Conservation (phyloP, 2,888 invertebrate genomes). For the Apoderus coryli region DNA sequence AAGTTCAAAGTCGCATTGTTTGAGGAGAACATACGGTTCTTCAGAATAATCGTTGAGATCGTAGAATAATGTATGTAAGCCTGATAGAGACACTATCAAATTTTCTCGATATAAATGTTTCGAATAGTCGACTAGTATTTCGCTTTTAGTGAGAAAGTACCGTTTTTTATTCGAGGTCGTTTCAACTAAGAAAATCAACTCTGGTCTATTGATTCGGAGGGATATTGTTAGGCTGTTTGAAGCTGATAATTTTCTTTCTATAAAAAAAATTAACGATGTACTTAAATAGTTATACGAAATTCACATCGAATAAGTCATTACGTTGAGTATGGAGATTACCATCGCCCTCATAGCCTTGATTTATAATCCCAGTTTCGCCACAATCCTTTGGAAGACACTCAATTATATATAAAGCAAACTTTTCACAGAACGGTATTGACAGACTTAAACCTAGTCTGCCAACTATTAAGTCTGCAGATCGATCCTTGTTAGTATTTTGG, state of each 20-base stretch:
- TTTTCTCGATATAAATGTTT: constrained; percentile 48
- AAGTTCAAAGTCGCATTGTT: constrained; percentile 57
- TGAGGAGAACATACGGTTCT: constrained; percentile 37
- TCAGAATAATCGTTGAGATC: constrained; percentile 26
- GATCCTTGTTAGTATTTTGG: constrained; percentile 44
- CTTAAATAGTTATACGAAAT: too few relatives aligned
- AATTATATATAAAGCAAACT: constrained; percentile 30
- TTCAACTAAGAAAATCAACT: constrained; percentile 59
- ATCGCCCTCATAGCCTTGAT: constrained; percentile 59
- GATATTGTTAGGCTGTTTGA: constrained; percentile 47
- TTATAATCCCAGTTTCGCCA: constrained; percentile 51
- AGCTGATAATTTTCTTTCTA: too few relatives aligned
- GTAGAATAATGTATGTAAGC: constrained; percentile 38
- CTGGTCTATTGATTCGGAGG: constrained; percentile 60
- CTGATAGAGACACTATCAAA: constrained; percentile 45
- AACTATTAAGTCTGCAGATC: constrained; percentile 51
- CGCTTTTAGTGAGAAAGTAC: constrained; percentile 46
- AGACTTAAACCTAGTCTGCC: constrained; percentile 59
- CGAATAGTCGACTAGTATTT: constrained; percentile 56
- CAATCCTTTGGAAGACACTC: constrained; percentile 39
- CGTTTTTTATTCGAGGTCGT: constrained; percentile 39
- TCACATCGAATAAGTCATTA: too few relatives aligned
- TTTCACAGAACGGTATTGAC: constrained; percentile 53
- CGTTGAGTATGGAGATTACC: too few relatives aligned
- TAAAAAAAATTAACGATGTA: too few relatives aligned